phyloP scores from a whole-genome alignment of 92 coral and sea anemone species.

The Porites cylindrica region DNA sequence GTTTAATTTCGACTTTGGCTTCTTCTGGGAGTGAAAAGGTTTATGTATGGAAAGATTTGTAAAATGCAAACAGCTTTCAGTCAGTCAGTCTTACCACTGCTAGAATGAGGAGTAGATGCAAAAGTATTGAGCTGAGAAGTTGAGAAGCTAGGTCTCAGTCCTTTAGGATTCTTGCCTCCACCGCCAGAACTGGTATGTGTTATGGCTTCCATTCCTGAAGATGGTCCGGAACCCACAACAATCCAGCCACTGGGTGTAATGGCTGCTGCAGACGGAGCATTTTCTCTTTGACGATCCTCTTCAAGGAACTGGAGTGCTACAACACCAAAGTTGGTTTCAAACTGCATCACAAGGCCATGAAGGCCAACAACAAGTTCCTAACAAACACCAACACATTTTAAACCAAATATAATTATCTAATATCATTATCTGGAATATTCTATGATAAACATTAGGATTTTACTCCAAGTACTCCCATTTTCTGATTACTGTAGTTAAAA shows the following conservation, averaged over 20 bases:
- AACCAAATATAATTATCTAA: too few relatives aligned
- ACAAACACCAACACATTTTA: background rate
- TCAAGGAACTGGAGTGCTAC: conserved; percentile 95
- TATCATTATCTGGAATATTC: too few relatives aligned
- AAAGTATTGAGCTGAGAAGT: conserved; percentile 76
- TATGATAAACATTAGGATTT: too few relatives aligned
- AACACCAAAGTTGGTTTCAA: conserved; percentile 96
- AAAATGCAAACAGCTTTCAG: background rate
- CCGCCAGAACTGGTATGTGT: conserved; percentile 66
- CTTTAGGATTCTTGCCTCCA: conserved; percentile 61
- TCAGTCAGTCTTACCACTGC: conserved; percentile 59
- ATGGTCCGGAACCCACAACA: conserved; percentile 89
- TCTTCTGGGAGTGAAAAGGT: too few relatives aligned
- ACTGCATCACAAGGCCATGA: conserved; percentile 92
- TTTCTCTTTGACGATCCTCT: conserved; percentile 88
- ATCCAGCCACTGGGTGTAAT: conserved; percentile 98
- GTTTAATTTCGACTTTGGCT: too few relatives aligned
- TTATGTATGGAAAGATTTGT: too few relatives aligned
- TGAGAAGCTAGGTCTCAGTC: conserved; percentile 85
- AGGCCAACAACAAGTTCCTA: conserved; percentile 95
- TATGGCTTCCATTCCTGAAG: conserved; percentile 50
- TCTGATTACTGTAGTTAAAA: too few relatives aligned
- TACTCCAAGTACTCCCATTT: too few relatives aligned
- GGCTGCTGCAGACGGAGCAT: conserved; percentile 92
- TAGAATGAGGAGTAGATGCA: conserved; percentile 53